A percentile compares a stretch with the other conserved stretches of the same genome.
Conservation (phyloP, 2,113 vertebrate genomes). For the Varanus salvator region DNA sequence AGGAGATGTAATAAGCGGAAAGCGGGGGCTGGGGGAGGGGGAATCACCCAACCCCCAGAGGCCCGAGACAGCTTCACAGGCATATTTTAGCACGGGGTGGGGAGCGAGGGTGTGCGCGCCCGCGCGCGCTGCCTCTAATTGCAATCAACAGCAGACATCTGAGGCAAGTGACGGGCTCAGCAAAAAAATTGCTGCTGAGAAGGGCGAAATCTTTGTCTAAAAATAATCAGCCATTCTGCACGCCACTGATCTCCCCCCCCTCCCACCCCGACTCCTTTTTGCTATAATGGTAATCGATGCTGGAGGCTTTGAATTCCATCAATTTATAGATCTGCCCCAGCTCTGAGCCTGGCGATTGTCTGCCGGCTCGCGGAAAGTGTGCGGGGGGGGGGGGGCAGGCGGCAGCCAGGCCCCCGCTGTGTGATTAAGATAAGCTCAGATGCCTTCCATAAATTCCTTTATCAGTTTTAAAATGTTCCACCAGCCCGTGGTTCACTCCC, state of each 20-base stretch:
- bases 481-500: slow-evolving; percentile 71
- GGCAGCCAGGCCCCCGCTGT: slow-evolving; percentile 63
- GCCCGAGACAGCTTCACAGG: slow-evolving; percentile 87
- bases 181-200: slow-evolving; percentile 99
- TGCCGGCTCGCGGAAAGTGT: slow-evolving; percentile 64
- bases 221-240: slow-evolving; percentile 99
- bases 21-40: neutral
- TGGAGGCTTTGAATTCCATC: slow-evolving; percentile 99
- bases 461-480: slow-evolving; percentile 87
- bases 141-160: slow-evolving; percentile 99
- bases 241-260: slow-evolving; percentile 81
- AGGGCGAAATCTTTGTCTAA: slow-evolving; percentile 99
- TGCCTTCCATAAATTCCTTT: slow-evolving; percentile 92
- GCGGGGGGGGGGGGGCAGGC: slow-evolving; percentile 21
- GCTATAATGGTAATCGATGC: slow-evolving; percentile 99
- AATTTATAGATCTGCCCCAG: slow-evolving; percentile 99
- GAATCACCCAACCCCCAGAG: slow-evolving; percentile 76
- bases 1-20: slow-evolving; percentile 83
- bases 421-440: slow-evolving; percentile 94
- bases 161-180: slow-evolving; percentile 99
- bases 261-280: slow-evolving; percentile 69
- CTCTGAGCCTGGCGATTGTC: slow-evolving; percentile 95
- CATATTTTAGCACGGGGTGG: slow-evolving; percentile 82
- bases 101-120: too few species aligned
- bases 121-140: slow-evolving; percentile 92